Evolutionary conservation across 2,113 vertebrate species (phyloP).

Genomic region (Plectropomus leopardus): DNA sequence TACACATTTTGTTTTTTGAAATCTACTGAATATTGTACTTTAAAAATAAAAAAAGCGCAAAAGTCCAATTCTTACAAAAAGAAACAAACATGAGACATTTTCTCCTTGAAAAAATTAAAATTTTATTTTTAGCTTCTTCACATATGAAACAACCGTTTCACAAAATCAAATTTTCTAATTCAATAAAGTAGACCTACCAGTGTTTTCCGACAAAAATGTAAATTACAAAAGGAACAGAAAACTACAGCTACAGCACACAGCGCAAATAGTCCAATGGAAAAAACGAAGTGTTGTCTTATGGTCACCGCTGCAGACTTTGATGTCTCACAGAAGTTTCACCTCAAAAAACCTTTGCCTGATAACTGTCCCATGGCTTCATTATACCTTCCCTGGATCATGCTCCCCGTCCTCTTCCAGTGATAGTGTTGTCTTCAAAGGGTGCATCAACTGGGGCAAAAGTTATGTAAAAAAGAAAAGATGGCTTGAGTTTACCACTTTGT

Average conservation of each 20-base stretch:
- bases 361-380: background rate
- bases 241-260: slow-evolving; percentile 3
- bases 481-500: background rate
- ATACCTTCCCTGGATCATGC: slow-evolving; percentile 20
- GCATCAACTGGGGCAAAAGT: background rate
- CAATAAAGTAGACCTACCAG: background rate
- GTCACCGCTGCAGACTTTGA: background rate
- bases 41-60: no score
- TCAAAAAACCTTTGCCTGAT: background rate
- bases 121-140: slow-evolving; percentile 45
- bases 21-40: no score
- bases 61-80: slow-evolving; percentile 6
- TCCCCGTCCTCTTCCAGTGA: no score
- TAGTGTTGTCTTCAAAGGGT: background rate
- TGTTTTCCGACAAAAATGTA: background rate
- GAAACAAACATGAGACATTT: slow-evolving; percentile 25
- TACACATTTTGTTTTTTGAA: background rate
- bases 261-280: background rate
- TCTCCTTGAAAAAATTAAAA: background rate
- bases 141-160: slow-evolving; percentile 16
- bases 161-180: slow-evolving; percentile 27
- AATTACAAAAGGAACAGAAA: slow-evolving; percentile 24
- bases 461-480: slow-evolving; percentile 1
- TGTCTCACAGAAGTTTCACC: slow-evolving; percentile 5
- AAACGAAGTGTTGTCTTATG: background rate